Conservation (phyloP, 2,888 invertebrate genomes). For the Andrena chrysosceles region DNA sequence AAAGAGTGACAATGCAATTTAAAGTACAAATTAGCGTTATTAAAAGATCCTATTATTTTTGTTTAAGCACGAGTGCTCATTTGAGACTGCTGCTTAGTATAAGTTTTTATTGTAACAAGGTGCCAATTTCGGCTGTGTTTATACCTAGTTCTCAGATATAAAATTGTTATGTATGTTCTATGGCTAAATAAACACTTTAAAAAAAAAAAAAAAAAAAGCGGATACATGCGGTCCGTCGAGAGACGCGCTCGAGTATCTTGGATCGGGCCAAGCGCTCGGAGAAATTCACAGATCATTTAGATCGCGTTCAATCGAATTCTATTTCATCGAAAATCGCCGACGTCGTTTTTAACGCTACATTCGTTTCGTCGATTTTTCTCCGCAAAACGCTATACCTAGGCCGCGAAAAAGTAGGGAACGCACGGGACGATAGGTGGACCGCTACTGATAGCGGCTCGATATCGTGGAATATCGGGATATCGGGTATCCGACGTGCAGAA, state of each 20-base stretch:
- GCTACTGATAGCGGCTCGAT: constrained; percentile 55
- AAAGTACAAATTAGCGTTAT: too few species aligned
- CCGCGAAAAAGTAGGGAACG: constrained; percentile 49
- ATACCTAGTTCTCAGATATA: too few species aligned
- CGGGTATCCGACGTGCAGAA: constrained; percentile 66
- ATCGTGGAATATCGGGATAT: constrained; percentile 66
- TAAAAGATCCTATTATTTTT: too few species aligned
- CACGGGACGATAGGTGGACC: constrained; percentile 28
- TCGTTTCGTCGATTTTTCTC: constrained; percentile 13
- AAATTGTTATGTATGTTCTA: too few species aligned
- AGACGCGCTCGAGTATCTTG: not conserved
- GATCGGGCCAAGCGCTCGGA: too few species aligned
- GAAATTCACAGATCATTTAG: not conserved
- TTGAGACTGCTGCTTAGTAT: too few species aligned
- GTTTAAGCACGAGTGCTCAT: too few species aligned
- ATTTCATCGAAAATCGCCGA: constrained; percentile 22
- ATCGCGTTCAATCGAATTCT: not conserved
- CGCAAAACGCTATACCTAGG: constrained; percentile 45
- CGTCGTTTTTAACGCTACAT: constrained; percentile 34
- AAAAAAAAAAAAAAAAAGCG: too few species aligned
- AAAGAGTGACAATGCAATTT: too few species aligned
- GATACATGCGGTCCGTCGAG: not conserved
- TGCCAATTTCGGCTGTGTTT: too few species aligned
- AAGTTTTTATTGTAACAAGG: too few species aligned
- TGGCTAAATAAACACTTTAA: too few species aligned